Evolutionary conservation across 2,797 vertebrate genomes (phyloP), one percentile per base, ranked within the genome.

Genomic region (Zalophus californianus): DNA sequence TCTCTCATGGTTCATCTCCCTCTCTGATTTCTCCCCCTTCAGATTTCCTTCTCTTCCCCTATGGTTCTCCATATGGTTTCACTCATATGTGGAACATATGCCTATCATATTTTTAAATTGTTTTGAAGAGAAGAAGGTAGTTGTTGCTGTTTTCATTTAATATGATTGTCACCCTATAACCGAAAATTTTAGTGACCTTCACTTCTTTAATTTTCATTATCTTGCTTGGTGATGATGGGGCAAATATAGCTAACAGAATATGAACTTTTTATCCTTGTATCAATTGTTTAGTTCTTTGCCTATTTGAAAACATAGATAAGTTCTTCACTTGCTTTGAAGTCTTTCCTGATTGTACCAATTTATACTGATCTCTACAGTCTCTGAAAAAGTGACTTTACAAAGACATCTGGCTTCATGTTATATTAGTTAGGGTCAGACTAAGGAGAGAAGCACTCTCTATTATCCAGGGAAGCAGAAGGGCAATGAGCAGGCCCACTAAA

Each of bases 241-340:
- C n/a, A 77, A 72, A 50, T 29, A 56, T 15, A 83, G 38, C 32
- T 77, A 62, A 80, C 3, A 86, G 48, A n/a, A 44, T 60, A 68
- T 58, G 44, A 72, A 91, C 0, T 86, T 97, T 88, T 60, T 75
- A 90, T 52, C 7, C 3, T 70, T 70, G 15, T 25, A 72, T 83
- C 29, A 35, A 6, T 75, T 91, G 16, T 94, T 35, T 85, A 32
- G n/a, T 85, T 90, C 56, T 79, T 93, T 52, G 29, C 35, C n/a
- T 85, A 11, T 23, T 60, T 92, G 14, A 77, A 91, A 97, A 38
- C 48, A 73, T 79, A 72, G n/a, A 41, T 79, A 77, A 82, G 38
- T 52, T 95, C 54, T 94, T 93, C 56, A n/a, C 32, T 84, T 60
- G n/a, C 41, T 96, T 82, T 93, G 58, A 94, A 92, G 48, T 0